Evolutionary conservation across 1,140 invertebrate genomes (phyloP).

Genomic region (Solen grandis): DNA sequence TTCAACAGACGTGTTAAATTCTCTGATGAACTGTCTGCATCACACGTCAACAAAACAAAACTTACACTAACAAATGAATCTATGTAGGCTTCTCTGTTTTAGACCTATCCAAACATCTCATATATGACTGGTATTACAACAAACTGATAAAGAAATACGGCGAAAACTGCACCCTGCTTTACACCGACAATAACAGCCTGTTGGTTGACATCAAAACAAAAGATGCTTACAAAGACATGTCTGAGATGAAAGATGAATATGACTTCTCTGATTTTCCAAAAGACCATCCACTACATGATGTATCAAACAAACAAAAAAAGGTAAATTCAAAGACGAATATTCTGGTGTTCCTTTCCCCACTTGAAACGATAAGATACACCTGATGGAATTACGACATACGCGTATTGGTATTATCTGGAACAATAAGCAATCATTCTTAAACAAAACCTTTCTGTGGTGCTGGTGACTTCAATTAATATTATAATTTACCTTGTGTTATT

Average conservation of each 20-base stretch:
- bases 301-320: conserved; percentile 58
- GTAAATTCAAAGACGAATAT: conserved; percentile 47
- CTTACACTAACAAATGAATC: conserved; percentile 63
- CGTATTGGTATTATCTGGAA: conserved; percentile 32
- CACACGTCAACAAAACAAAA: too few species aligned
- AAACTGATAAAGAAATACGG: conserved; percentile 65
- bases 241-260: background rate
- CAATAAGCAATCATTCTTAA: conserved; percentile 47
- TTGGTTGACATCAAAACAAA: too few species aligned
- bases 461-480: conserved; percentile 48
- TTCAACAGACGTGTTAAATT: conserved; percentile 60
- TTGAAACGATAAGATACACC: conserved; percentile 19
- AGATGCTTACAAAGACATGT: conserved; percentile 44
- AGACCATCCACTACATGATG: conserved; percentile 68
- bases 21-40: conserved; percentile 59
- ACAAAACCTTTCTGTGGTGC: conserved; percentile 53
- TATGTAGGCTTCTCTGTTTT: conserved; percentile 64
- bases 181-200: conserved; percentile 80
- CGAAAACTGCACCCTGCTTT: conserved; percentile 66
- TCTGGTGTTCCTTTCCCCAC: conserved; percentile 6
- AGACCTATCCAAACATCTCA: too few species aligned
- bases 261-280: too few species aligned
- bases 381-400: conserved; percentile 29
- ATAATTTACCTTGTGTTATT: conserved; percentile 15
- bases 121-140: conserved; percentile 75